phyloP scores from a whole-genome alignment of 1,140 invertebrate genomes.

The Drosophila rhopaloa region DNA sequence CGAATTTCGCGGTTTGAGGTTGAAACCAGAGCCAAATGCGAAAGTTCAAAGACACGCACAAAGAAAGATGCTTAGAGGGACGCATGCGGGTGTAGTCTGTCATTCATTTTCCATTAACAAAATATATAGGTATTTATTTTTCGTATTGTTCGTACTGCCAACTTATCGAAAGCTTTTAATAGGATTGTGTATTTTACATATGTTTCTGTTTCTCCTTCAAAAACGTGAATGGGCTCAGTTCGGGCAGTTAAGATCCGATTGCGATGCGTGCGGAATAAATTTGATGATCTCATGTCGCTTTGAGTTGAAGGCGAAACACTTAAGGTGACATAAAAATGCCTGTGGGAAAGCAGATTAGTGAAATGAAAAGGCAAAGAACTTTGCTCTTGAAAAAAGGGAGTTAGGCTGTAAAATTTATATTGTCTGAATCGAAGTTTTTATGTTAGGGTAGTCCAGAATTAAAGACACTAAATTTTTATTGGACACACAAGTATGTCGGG shows the following conservation, averaged over 20 bases:
- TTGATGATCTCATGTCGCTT: conserved; percentile 65
- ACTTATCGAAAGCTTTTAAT: conserved; percentile 71
- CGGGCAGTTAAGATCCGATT: conserved; percentile 27
- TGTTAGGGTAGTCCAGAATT: conserved; percentile 35
- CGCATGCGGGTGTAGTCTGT: conserved; percentile 3
- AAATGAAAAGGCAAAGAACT: conserved; percentile 11
- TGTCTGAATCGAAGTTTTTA: conserved; percentile 49
- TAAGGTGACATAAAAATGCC: conserved; percentile 61
- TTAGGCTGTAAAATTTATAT: conserved; percentile 34
- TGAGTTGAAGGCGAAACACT: conserved; percentile 29
- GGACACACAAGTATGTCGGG: conserved; percentile 4
- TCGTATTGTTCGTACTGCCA: conserved; percentile 24
- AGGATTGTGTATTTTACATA: conserved; percentile 78
- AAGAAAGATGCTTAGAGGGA: not conserved
- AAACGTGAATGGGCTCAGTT: conserved; percentile 47
- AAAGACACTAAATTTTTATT: conserved; percentile 30
- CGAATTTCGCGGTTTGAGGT: conserved; percentile 50
- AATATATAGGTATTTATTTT: conserved; percentile 45
- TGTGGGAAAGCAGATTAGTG: conserved; percentile 42
- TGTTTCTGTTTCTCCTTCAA: conserved; percentile 41
- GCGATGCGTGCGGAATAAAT: conserved; percentile 57
- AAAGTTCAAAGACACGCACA: conserved; percentile 78
- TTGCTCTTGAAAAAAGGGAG: conserved; percentile 25
- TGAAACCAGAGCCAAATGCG: conserved; percentile 41
- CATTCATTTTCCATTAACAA: conserved; percentile 76